Evolutionary conservation across 2,888 invertebrate genomes (phyloP).

Genomic region (Hydropsyche betteni): DNA sequence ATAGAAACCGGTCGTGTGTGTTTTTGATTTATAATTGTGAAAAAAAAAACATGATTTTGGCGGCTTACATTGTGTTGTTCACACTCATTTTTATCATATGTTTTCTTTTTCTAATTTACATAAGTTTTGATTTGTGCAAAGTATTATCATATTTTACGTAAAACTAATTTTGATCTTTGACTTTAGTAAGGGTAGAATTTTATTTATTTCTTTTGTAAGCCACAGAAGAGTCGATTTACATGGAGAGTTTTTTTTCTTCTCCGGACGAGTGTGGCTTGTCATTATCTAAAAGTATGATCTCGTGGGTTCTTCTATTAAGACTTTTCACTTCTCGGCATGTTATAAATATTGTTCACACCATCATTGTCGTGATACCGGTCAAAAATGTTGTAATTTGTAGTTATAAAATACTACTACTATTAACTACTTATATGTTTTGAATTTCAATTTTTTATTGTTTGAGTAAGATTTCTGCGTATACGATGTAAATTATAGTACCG

Average conservation of each 20-base stretch:
- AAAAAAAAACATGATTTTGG: too few relatives aligned
- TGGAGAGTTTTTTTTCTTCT: conserved; percentile 24
- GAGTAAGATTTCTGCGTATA: too few relatives aligned
- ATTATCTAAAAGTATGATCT: conserved; percentile 44
- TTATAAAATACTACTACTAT: too few relatives aligned
- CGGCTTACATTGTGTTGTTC: not conserved
- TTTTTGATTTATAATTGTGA: too few relatives aligned
- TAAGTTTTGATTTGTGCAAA: not conserved
- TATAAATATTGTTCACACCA: conserved; percentile 50
- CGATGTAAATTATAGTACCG: too few relatives aligned
- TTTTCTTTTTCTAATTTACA: not conserved
- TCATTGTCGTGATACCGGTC: not conserved
- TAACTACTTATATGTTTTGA: too few relatives aligned
- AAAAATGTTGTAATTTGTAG: too few relatives aligned
- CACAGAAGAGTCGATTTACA: not conserved
- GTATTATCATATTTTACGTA: not conserved
- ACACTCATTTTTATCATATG: not conserved
- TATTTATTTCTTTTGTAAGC: too few relatives aligned
- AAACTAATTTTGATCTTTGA: conserved; percentile 10
- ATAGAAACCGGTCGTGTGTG: not conserved
- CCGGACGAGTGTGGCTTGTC: conserved; percentile 9
- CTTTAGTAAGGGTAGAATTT: conserved; percentile 17
- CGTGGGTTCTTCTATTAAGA: conserved; percentile 46
- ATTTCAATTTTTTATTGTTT: too few relatives aligned
- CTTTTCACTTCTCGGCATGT: conserved; percentile 44